A percentile compares a stretch with the other conserved stretches of the same genome.
Conservation (phyloP, 2,797 vertebrate species). For the Eremophila alpestris region DNA sequence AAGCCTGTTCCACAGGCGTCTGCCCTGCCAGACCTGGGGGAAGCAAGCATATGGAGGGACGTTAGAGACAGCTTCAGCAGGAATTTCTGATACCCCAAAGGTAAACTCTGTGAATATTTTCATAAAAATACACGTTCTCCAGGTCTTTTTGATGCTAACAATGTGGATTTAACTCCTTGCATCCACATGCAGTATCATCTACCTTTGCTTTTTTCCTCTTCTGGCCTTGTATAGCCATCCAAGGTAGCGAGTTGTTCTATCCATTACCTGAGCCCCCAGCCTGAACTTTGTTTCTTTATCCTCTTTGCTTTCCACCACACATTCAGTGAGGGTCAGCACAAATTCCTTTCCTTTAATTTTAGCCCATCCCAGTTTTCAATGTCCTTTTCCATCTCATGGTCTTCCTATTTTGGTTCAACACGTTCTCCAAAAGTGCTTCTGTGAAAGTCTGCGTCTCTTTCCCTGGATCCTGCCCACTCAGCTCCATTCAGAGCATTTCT, state of each 20-base stretch:
- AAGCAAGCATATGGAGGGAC: neutral
- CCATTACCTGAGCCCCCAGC: neutral
- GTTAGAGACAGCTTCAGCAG: neutral
- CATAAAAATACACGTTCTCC: neutral
- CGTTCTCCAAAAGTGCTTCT: neutral
- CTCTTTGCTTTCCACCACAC: neutral
- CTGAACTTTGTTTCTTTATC: neutral
- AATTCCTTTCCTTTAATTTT: neutral
- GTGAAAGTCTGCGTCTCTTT: neutral
- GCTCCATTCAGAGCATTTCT: neutral
- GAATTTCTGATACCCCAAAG: neutral
- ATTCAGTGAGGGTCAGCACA: neutral
- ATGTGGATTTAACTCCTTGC: neutral
- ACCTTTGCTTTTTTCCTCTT: neutral
- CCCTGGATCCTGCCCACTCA: neutral
- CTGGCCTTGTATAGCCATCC: neutral
- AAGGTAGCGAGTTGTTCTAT: neutral
- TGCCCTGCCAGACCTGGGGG: conserved; percentile 77
- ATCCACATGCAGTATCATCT: neutral
- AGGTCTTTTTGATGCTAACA: neutral
- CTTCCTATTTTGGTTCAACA: neutral
- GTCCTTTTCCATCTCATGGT: neutral
- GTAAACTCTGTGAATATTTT: neutral
- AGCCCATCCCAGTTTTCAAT: neutral
- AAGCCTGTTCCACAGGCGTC: conserved; percentile 72